Base-by-base conservation (phyloP, 2,888 invertebrate species). In the Nephrotoma appendiculata region DNA sequence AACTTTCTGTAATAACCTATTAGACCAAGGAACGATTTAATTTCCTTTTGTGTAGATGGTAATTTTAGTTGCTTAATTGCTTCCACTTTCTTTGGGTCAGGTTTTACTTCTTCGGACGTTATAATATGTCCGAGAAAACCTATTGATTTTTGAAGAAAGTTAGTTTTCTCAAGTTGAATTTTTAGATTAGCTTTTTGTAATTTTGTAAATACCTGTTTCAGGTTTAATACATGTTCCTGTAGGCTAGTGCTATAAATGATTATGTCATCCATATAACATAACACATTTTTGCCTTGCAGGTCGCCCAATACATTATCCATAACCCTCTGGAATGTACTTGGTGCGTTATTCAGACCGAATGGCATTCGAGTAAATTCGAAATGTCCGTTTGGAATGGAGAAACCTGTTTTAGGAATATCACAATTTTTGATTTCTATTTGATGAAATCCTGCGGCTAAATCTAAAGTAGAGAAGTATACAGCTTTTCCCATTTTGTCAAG, bases 41-140 rank as follows among this genome's bases (percentile, higher is more conserved):
- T 88, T 87, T 89, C 86, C 87, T 89, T 89, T 83, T 45, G 85
- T 7, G 88, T 89, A 86, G 87, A 88, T 6, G 88, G 89, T 7
- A 89, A 48, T 7, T 88, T 88, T 42, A 88, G 89, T 7, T 89
- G 88, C 86, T 87, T 6, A 11, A 89, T 88, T 0, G 88, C 88
- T 85, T 88, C 86, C 2, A 89, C 88, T 88, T 90, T 90, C 2
- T 88, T 87, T 0, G 89, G 89, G 86, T 90, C 89, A 4, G 90
- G 89, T 86, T 87, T 89, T 19, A 89, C 88, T 41, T 89, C 89
- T 0, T 90, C 89, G 6, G 88, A 85, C 1, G 89, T 89, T 11
- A 91, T 57, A 6, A 12, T 12, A 57, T 57, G 57, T 15, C 57
- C 57, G 7, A 57, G 19, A 57, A 57, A 57, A 15, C 15, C 57